Conservation (phyloP, 2,888 invertebrate species). For the Dasypogon diadema region DNA sequence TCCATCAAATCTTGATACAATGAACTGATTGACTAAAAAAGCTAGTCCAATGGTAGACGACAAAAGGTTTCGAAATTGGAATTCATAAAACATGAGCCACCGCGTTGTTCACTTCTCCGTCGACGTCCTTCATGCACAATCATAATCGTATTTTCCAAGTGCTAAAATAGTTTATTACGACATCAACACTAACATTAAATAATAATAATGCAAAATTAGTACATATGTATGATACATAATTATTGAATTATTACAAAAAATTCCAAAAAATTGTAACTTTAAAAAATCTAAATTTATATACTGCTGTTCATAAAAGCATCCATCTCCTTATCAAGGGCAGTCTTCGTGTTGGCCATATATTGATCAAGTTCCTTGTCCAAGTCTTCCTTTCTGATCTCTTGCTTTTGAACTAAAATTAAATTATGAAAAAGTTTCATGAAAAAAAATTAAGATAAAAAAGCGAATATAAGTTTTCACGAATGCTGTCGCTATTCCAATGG, state of each 20-base stretch:
- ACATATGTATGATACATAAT: neutral
- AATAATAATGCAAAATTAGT: too few species aligned
- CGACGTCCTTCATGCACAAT: too few species aligned
- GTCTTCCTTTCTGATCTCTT: slow-evolving; percentile 71
- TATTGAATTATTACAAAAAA: neutral
- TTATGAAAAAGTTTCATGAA: neutral
- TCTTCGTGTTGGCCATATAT: slow-evolving; percentile 78
- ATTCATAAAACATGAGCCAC: too few species aligned
- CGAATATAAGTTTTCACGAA: slow-evolving; percentile 2
- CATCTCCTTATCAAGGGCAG: slow-evolving; percentile 70
- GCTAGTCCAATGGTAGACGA: too few species aligned
- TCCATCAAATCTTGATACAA: too few species aligned
- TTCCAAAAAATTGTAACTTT: neutral
- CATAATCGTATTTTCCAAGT: too few species aligned
- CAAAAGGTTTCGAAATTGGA: too few species aligned
- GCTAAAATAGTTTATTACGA: too few species aligned
- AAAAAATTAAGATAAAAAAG: neutral
- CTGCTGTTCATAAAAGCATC: slow-evolving; percentile 70
- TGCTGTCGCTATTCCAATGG: slow-evolving; percentile 8
- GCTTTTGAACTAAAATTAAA: slow-evolving; percentile 49
- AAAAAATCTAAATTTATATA: neutral
- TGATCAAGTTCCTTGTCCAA: slow-evolving; percentile 78
- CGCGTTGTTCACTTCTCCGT: too few species aligned
- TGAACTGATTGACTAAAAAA: too few species aligned
- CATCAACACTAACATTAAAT: too few species aligned